These are phyloP conservation scores for Lordiphosa stackelbergi DNA, from an alignment of 1,140 invertebrate species.

Conservation along the genomic window DNA sequence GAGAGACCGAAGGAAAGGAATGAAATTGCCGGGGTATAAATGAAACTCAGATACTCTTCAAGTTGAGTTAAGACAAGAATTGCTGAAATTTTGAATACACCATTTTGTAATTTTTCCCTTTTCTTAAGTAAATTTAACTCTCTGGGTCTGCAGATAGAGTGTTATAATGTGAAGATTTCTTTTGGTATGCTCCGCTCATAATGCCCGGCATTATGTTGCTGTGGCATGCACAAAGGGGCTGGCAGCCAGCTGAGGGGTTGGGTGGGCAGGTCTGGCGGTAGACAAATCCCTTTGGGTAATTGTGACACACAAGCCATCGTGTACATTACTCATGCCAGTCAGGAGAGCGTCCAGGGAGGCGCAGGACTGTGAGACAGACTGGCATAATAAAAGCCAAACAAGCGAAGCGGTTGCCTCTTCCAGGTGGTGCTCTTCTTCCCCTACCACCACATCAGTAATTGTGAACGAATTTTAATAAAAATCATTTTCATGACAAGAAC, in stretches of 20 bases:
- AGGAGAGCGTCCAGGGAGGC: neutral
- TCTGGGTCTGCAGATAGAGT: neutral
- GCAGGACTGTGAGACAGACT: neutral
- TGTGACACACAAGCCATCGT: conserved; percentile 24
- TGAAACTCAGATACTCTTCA: neutral
- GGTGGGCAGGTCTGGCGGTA: conserved; percentile 4
- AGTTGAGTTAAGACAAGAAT: too few species aligned
- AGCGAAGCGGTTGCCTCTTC: conserved; percentile 13
- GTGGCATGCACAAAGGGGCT: conserved; percentile 12
- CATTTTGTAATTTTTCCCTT: neutral
- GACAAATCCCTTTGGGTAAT: conserved; percentile 25
- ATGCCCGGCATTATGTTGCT: conserved; percentile 15
- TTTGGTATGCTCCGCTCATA: conserved; percentile 6
- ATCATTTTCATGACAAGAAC: conserved; percentile 23
- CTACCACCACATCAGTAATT: conserved; percentile 16
- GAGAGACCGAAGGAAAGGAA: neutral
- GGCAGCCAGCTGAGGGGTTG: neutral
- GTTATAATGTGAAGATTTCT: conserved; percentile 5
- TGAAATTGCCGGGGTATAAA: neutral
- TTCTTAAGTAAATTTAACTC: neutral
- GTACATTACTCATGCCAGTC: conserved; percentile 18
- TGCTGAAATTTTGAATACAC: neutral
- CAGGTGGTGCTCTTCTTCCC: neutral
- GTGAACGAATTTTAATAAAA: conserved; percentile 44
- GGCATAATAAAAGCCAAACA: conserved; percentile 26